Evolutionary conservation across 1,140 invertebrate genomes (phyloP), one percentile per base, ranked within the genome.

Genomic region (Tyrophagus putrescentiae): DNA sequence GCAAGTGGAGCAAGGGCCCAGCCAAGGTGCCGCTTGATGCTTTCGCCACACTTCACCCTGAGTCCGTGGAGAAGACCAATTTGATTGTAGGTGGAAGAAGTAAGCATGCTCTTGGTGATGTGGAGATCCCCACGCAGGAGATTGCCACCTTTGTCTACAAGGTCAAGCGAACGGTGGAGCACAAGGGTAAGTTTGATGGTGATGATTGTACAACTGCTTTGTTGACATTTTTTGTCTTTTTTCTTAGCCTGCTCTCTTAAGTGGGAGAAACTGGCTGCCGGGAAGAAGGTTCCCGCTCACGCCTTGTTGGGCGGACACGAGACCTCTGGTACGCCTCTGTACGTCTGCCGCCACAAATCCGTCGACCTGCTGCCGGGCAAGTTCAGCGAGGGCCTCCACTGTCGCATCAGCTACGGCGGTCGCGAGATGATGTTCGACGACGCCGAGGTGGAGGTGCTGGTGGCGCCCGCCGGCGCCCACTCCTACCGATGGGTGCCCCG

Each of bases 371-470:
- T 57, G 39, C 56, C 56, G 7, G 56, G 56, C 4, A 57, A 57
- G 21, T 31, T n/a, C 21, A 29, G 23, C 44, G 31, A 41, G 23
- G 21, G 31, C 4, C n/a, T 57, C 7, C 9, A 33, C 5, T 57
- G 56, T 57, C 25, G 25, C 32, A 33, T 57, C 18, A 52, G 18
- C 28, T 57, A 57, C 32, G 56, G 56, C 23, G 56, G 56, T 21
- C 25, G 31, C 21, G 56, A 57, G 32, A 11, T 57, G 18, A 11
- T 6, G 23, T 33, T 57, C 32, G 7, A 57, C n/a, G 28, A 23
- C 36, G 28, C 31, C 9, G 18, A 57, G 21, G 32, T 33, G 9
- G 52, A 54, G 21, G 7, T 54, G 25, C 31, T 52, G 9, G 29
- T 18, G 18, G 32, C 28, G 4, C 9, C 28, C n/a, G 16, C 18